phyloP scores from a whole-genome alignment of 1,140 invertebrate genomes.

The Caerostris darwini region DNA sequence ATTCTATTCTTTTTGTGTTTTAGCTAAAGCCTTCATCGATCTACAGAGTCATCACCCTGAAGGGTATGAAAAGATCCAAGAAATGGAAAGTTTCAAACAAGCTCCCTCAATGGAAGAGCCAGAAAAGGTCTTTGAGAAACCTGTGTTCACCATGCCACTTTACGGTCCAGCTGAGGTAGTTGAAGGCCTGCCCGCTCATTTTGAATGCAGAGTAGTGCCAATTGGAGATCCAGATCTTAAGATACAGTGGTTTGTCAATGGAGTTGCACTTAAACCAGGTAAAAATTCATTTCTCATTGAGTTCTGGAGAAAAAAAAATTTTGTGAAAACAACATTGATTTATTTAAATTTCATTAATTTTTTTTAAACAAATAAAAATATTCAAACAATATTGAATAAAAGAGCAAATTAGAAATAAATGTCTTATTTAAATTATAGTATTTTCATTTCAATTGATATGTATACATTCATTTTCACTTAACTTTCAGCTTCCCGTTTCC shows the following conservation, averaged over 20 bases:
- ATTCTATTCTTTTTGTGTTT: constrained; percentile 80
- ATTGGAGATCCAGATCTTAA: constrained; percentile 94
- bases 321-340: not conserved
- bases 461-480: no score
- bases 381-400: no score
- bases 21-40: constrained; percentile 93
- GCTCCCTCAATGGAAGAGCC: constrained; percentile 85
- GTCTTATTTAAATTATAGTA: no score
- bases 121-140: constrained; percentile 92
- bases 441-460: no score
- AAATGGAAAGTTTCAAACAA: constrained; percentile 89
- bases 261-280: constrained; percentile 94
- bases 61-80: constrained; percentile 95
- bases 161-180: constrained; percentile 94
- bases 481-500: constrained; percentile 89
- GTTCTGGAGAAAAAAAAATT: not conserved
- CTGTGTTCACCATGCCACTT: constrained; percentile 94
- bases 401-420: no score
- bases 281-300: not conserved
- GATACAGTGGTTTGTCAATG: constrained; percentile 98
- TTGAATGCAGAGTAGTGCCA: constrained; percentile 97
- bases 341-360: no score
- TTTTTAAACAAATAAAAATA: no score
- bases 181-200: constrained; percentile 97
- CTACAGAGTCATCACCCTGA: constrained; percentile 97